phyloP scores from a whole-genome alignment of 92 coral and sea anemone species.

The Zoanthus sansibaricus region DNA sequence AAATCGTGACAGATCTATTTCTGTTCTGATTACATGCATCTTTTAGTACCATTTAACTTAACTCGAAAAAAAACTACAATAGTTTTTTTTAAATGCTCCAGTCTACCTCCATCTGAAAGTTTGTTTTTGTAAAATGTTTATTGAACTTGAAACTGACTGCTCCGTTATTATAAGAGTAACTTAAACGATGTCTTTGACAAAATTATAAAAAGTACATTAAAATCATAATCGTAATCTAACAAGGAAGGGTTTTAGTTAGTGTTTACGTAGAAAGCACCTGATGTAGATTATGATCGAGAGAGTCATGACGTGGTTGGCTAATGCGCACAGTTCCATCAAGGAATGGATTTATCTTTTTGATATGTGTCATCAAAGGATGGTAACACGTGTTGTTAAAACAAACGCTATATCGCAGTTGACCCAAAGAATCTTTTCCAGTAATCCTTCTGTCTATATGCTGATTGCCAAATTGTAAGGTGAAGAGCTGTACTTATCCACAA shows the following conservation, averaged over 20 bases:
- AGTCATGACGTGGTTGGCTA: conserved; percentile 30
- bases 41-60: no score
- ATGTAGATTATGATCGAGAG: conserved; percentile 31
- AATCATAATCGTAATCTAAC: neutral
- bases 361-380: conserved; percentile 28
- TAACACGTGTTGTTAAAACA: conserved; percentile 32
- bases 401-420: conserved; percentile 20
- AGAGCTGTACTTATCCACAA: conserved; percentile 28
- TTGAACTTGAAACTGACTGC: no score
- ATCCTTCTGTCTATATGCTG: conserved; percentile 17
- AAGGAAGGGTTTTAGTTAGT: conserved; percentile 5
- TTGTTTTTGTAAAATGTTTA: no score
- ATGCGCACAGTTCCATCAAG: conserved; percentile 37
- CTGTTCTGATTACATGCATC: no score
- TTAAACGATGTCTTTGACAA: no score
- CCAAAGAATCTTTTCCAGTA: conserved; percentile 32
- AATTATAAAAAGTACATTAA: neutral
- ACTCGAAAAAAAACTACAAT: no score
- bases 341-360: conserved; percentile 29
- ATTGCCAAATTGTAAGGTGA: neutral
- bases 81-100: no score
- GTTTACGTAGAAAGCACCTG: conserved; percentile 37
- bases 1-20: no score
- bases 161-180: no score
- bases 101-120: no score